Evolutionary conservation across 1,140 invertebrate species (phyloP).

Genomic region (Hypothenemus hampei): DNA sequence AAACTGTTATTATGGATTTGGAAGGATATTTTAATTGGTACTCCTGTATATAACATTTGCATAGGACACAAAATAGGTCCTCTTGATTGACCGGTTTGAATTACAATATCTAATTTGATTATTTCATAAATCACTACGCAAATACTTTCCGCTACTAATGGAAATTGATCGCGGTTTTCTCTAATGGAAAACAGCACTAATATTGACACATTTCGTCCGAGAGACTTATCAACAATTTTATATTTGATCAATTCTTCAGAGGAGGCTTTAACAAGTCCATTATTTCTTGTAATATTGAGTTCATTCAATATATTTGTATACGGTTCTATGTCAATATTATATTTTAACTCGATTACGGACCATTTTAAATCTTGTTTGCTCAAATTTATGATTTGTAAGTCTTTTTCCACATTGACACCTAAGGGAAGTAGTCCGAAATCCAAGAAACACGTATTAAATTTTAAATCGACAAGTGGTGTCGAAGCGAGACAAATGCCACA

Average conservation of each 20-base stretch:
- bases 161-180: background rate
- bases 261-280: background rate
- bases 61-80: conserved; percentile 32
- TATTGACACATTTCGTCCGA: conserved; percentile 21
- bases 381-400: conserved; percentile 18
- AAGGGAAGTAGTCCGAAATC: conserved; percentile 23
- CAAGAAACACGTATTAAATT: conserved; percentile 11
- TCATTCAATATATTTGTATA: conserved; percentile 5
- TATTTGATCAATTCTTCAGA: conserved; percentile 7
- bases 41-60: conserved; percentile 30
- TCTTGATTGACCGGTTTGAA: conserved; percentile 24
- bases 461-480: background rate
- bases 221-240: conserved; percentile 10
- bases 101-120: conserved; percentile 24
- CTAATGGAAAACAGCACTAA: conserved; percentile 21
- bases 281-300: conserved; percentile 3
- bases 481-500: background rate
- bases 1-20: conserved; percentile 32
- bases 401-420: conserved; percentile 17
- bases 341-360: conserved; percentile 24
- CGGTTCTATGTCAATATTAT: conserved; percentile 18
- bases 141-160: conserved; percentile 20
- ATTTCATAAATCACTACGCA: conserved; percentile 35
- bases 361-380: conserved; percentile 3
- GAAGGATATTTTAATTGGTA: conserved; percentile 19